Conservation (phyloP, 2,797 vertebrate species). For the Molossus molossus region DNA sequence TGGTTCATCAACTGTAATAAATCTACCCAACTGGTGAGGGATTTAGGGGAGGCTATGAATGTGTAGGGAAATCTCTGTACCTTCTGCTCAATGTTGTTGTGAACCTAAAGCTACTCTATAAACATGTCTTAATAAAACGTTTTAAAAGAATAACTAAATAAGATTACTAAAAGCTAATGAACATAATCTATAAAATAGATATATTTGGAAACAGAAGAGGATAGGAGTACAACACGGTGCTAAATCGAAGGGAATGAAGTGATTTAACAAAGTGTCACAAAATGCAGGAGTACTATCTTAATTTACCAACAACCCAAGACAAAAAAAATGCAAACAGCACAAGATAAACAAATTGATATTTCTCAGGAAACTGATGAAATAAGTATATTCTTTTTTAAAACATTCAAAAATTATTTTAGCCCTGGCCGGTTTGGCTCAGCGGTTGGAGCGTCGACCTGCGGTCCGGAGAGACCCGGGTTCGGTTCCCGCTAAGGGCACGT, state of each 20-base stretch:
- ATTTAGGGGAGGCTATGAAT: neutral
- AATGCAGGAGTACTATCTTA: neutral
- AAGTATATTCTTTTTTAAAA: slow-evolving; percentile 33
- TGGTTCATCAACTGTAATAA: neutral
- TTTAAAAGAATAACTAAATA: neutral
- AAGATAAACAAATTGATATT: neutral
- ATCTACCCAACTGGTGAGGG: neutral
- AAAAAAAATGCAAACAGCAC: neutral
- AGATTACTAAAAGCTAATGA: neutral
- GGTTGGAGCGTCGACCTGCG: no score
- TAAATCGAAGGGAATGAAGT: neutral
- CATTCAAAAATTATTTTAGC: slow-evolving; percentile 17
- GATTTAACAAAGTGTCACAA: neutral
- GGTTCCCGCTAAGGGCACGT: no score
- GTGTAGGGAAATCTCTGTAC: neutral
- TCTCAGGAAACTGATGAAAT: neutral
- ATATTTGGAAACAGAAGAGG: neutral
- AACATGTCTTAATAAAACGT: neutral
- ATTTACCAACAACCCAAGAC: neutral
- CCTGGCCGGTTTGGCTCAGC: no score
- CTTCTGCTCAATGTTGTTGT: neutral
- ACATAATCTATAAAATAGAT: neutral
- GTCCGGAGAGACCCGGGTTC: no score
- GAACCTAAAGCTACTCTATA: neutral
- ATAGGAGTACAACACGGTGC: neutral